Evolutionary conservation across 2,113 vertebrate genomes (phyloP).

Genomic region (Hippopotamus amphibius): DNA sequence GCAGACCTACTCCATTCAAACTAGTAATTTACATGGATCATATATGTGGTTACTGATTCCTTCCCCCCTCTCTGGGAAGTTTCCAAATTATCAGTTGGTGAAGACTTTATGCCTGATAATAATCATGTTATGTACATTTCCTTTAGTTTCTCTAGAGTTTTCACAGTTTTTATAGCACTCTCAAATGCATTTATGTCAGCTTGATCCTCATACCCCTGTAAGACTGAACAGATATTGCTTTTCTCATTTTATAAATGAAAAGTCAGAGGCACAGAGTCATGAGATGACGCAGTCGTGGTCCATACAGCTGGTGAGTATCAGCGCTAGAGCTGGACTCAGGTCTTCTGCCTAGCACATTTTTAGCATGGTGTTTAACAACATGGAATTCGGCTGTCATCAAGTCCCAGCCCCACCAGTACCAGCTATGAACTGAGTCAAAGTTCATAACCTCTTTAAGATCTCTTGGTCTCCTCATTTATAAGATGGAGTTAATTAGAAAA

Average conservation of each 20-base stretch:
- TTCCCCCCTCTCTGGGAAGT: not conserved
- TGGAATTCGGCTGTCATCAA: not conserved
- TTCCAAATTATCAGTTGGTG: conserved; percentile 32
- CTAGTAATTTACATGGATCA: not conserved
- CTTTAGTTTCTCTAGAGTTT: not conserved
- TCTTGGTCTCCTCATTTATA: not conserved
- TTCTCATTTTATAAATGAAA: not conserved
- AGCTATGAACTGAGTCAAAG: not conserved
- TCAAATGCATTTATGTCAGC: not conserved
- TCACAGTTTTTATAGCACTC: not conserved
- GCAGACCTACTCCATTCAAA: not conserved
- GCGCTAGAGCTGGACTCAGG: not conserved
- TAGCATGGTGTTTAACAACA: not conserved
- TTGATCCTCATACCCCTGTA: not conserved
- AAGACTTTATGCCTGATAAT: not conserved
- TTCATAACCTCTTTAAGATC: not conserved
- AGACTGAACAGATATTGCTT: not conserved
- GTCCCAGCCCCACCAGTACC: not conserved
- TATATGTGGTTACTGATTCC: not conserved
- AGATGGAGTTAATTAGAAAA: not conserved
- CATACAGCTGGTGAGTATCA: not conserved
- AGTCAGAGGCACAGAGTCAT: not conserved
- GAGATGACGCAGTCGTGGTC: not conserved
- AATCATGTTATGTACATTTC: not conserved
- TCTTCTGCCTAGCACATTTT: not conserved